Conservation (phyloP, 2,113 vertebrate species). For the Melanostigma gelatinosum region DNA sequence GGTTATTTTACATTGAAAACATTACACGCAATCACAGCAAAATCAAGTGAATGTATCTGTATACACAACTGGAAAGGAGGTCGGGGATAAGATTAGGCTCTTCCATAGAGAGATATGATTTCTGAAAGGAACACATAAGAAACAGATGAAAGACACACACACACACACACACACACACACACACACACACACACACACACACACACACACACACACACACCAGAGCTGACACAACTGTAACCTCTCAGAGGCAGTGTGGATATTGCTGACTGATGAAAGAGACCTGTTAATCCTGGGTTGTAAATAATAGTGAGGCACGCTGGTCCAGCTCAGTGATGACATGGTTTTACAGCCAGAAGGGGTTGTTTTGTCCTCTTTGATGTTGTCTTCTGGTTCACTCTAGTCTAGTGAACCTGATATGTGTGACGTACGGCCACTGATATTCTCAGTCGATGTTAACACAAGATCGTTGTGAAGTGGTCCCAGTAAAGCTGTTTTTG, state of each 20-base stretch:
- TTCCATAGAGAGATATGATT: too few species aligned
- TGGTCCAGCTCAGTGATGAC: constrained; percentile 5
- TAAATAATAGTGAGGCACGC: constrained; percentile 19
- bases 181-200: too few species aligned
- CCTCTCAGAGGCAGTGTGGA: not conserved
- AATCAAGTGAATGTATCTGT: not conserved
- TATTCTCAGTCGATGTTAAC: not conserved
- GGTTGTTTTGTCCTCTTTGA: constrained; percentile 14
- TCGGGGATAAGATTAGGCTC: not conserved
- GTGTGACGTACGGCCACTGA: not conserved
- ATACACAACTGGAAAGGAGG: not conserved
- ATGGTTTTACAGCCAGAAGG: not conserved
- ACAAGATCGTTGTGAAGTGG: not conserved
- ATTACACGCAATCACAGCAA: not conserved
- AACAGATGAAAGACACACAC: not conserved
- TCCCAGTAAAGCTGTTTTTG: not conserved
- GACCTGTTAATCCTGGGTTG: not conserved
- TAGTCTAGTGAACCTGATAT: not conserved
- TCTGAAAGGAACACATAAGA: not conserved
- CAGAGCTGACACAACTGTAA: not conserved
- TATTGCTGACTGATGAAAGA: constrained; percentile 39
- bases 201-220: not conserved
- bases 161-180: not conserved
- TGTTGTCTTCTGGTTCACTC: not conserved
- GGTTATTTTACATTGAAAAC: not conserved